Percentiles rank a stretch among this genome's conserved stretches.
These are phyloP conservation scores for Noctua janthe DNA, from an alignment of 2,888 invertebrate species.

Conservation along the genomic window DNA sequence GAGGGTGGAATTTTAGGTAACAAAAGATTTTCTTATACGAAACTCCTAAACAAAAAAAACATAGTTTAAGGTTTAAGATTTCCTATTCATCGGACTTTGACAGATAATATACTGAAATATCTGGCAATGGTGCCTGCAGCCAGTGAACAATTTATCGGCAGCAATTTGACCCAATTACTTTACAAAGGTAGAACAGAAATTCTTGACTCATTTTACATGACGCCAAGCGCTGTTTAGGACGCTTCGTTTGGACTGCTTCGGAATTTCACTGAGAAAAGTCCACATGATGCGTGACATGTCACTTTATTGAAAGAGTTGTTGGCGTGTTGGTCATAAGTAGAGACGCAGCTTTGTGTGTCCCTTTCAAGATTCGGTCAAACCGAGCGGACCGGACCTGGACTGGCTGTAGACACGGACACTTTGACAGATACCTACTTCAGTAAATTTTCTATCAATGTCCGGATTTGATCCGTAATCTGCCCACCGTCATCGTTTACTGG, in stretches of 20 bases:
- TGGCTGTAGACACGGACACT: background rate
- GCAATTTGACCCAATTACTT: background rate
- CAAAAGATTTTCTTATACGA: background rate
- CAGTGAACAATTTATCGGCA: background rate
- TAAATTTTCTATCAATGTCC: background rate
- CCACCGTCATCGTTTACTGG: constrained; percentile 68
- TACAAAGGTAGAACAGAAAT: background rate
- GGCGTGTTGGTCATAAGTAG: background rate
- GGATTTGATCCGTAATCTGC: background rate
- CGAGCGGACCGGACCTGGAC: background rate
- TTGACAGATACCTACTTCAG: background rate
- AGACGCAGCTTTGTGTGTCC: background rate
- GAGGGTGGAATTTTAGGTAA: constrained; percentile 34
- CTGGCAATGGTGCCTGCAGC: background rate
- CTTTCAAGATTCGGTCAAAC: background rate
- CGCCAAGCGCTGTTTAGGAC: background rate
- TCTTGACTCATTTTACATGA: background rate
- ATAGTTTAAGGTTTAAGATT: background rate
- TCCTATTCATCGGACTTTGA: background rate
- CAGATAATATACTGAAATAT: background rate
- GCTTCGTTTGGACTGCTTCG: too few relatives aligned
- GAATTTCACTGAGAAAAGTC: background rate
- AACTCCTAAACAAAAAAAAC: background rate
- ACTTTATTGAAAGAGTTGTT: background rate
- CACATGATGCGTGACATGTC: background rate